Conservation (phyloP, 2,888 invertebrate species). For the Drosophila meridiana region DNA sequence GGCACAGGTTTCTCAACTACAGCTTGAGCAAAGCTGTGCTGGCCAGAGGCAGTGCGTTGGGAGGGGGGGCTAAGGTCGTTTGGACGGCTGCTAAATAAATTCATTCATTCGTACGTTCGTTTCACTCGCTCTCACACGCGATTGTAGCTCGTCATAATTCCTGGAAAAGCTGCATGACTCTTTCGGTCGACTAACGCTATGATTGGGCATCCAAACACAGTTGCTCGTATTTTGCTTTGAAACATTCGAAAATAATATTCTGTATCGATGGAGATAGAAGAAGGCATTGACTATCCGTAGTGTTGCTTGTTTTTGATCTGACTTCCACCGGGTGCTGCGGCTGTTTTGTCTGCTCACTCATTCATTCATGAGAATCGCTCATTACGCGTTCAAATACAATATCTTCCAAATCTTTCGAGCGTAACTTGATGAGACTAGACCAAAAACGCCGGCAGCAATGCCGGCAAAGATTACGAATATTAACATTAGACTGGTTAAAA, state of each 20-base stretch:
- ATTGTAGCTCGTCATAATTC: conserved; percentile 77
- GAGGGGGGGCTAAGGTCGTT: conserved; percentile 61
- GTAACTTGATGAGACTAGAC: neutral
- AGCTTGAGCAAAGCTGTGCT: conserved; percentile 1
- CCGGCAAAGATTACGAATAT: neutral
- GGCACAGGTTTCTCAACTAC: conserved; percentile 50
- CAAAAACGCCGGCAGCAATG: neutral
- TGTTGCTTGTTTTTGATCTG: neutral
- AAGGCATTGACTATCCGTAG: conserved; percentile 1
- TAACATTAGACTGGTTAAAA: neutral
- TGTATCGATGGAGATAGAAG: conserved; percentile 5
- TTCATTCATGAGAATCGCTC: conserved; percentile 41
- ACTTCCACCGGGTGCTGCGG: neutral
- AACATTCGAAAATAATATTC: conserved; percentile 14
- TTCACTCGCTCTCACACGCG: conserved; percentile 15
- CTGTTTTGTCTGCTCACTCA: neutral
- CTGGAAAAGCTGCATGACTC: conserved; percentile 78
- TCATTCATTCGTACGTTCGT: conserved; percentile 66
- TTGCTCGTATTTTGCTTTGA: conserved; percentile 21
- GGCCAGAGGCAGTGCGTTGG: neutral
- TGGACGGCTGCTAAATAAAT: conserved; percentile 46
- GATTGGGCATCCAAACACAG: conserved; percentile 17
- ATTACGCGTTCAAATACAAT: conserved; percentile 28
- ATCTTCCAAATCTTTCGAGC: conserved; percentile 12
- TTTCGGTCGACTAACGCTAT: conserved; percentile 22